A percentile compares a stretch with the other conserved stretches of the same genome.
Evolutionary conservation across 2,888 invertebrate genomes (phyloP).

Genomic region (Biston stratarius): DNA sequence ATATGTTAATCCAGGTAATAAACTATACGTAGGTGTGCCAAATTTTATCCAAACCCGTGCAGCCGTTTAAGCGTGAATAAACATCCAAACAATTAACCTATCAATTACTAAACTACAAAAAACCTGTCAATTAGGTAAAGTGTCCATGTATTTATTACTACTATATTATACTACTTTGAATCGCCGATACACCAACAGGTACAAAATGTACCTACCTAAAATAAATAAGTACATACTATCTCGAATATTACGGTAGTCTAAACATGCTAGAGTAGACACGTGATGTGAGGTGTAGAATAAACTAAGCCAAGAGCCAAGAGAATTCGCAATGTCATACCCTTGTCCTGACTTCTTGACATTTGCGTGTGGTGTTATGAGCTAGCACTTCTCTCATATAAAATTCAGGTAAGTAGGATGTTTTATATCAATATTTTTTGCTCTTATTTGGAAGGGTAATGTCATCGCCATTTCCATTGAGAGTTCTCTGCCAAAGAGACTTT

Average conservation of each 20-base stretch:
- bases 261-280: conserved; percentile 23
- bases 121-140: no score
- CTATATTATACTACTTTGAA: not conserved
- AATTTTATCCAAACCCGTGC: no score
- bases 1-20: no score
- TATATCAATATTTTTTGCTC: conserved; percentile 19
- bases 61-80: no score
- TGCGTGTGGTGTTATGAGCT: conserved; percentile 37
- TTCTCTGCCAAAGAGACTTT: not conserved
- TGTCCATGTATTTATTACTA: no score
- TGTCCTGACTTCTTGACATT: conserved; percentile 43
- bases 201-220: conserved; percentile 1
- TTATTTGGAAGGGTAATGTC: conserved; percentile 25
- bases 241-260: conserved; percentile 18
- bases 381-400: conserved; percentile 36
- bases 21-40: no score
- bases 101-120: no score
- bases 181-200: not conserved
- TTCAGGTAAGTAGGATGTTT: conserved; percentile 27
- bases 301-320: conserved; percentile 41
- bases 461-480: conserved; percentile 22
- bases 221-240: not conserved
- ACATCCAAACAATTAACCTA: no score
- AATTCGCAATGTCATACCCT: conserved; percentile 48
- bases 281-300: conserved; percentile 34